Evolutionary conservation across 2,113 vertebrate species (phyloP).

Genomic region (Saimiri boliviensis): DNA sequence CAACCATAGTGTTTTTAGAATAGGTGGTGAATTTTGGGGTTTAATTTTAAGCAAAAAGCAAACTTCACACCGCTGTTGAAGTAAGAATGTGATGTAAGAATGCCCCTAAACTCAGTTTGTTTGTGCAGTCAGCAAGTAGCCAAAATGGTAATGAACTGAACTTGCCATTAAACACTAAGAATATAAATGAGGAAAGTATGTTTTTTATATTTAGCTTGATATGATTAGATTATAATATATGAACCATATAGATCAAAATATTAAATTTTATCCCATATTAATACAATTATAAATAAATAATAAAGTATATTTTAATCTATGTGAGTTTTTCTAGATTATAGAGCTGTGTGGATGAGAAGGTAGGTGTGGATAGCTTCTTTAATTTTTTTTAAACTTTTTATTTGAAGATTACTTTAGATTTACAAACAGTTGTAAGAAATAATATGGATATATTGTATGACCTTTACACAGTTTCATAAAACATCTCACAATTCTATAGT

Average conservation of each 20-base stretch:
- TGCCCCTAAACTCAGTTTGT: not conserved
- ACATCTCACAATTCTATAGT: not conserved
- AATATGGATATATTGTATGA: not conserved
- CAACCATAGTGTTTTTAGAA: not conserved
- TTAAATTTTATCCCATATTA: not conserved
- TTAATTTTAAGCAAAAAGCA: not conserved
- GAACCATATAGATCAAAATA: not conserved
- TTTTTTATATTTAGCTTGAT: not conserved
- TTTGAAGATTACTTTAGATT: not conserved
- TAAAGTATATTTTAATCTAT: not conserved
- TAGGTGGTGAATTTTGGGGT: not conserved
- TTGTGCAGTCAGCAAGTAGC: not conserved
- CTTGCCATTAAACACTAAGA: not conserved
- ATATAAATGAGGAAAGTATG: not conserved
- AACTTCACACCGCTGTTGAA: not conserved
- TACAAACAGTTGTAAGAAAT: not conserved
- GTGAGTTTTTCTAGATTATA: not conserved
- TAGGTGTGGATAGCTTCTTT: not conserved
- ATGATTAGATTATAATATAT: not conserved
- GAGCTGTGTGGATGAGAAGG: not conserved
- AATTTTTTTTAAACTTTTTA: not conserved
- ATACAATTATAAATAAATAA: not conserved
- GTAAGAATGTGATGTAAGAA: not conserved
- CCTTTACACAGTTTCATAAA: not conserved
- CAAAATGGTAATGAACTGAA: not conserved